Conservation (phyloP, 2,888 invertebrate genomes). For the Pinctada fucata region DNA sequence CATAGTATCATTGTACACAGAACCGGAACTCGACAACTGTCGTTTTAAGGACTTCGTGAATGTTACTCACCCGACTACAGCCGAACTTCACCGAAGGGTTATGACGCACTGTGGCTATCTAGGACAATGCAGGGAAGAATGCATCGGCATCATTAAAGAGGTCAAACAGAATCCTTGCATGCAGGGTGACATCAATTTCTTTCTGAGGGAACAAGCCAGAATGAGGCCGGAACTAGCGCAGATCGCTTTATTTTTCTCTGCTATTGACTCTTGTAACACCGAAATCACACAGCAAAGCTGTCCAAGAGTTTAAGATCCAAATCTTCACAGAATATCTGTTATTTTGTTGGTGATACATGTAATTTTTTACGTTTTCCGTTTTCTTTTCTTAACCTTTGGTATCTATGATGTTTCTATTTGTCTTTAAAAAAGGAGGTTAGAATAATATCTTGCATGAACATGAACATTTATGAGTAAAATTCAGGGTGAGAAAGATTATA, state of each 20-base stretch:
- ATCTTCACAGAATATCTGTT: too few relatives aligned
- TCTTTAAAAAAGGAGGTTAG: too few relatives aligned
- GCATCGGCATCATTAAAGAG: neutral
- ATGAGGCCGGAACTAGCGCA: neutral
- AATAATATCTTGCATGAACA: too few relatives aligned
- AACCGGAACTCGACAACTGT: conserved; percentile 35
- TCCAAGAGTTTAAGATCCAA: neutral
- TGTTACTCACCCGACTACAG: conserved; percentile 31
- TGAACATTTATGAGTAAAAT: too few relatives aligned
- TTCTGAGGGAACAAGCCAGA: neutral
- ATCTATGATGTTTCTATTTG: too few relatives aligned
- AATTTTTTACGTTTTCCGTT: too few relatives aligned
- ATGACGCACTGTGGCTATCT: conserved; percentile 9
- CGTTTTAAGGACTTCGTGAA: conserved; percentile 28
- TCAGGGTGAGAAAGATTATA: too few relatives aligned
- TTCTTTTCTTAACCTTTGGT: too few relatives aligned
- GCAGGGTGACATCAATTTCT: neutral
- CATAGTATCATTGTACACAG: neutral
- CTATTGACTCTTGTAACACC: neutral
- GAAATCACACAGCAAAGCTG: neutral
- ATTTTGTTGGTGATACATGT: too few relatives aligned
- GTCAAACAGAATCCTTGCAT: neutral
- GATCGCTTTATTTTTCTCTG: neutral
- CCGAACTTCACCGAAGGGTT: neutral
- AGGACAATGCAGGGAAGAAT: neutral